Evolutionary conservation across 2,797 vertebrate species (phyloP), one percentile per base, ranked within the genome.

Genomic region (Cryptoblepharus egeriae): DNA sequence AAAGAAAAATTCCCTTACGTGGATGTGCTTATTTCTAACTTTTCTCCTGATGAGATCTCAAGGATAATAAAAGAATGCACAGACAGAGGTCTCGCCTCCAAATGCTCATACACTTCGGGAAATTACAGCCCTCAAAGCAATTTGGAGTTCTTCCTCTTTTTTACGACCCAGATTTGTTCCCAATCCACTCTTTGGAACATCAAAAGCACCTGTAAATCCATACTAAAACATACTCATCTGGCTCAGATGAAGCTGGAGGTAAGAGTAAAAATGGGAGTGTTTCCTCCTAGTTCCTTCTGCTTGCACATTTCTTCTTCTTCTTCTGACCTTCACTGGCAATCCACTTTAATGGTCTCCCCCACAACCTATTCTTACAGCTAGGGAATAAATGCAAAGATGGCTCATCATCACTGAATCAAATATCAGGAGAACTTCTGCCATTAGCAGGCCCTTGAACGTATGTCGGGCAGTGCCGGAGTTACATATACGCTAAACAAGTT

Each of bases 211-310:
- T 49, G 24, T 85, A 92, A 86, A 35, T 88, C 37, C 26, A 37
- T 80, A 64, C 77, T 88, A 22, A 83, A 89, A 81, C 89, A 89
- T 79, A 82, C 35, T 4, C 85, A 86, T 79, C 88, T 61, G 83
- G 24, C 32, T 64, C 64, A 79, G 68, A n/a, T n/a, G n/a, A 3
- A 32, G 81, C 3, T 1, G 81, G 18, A 87, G 5, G 26, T 58
- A 86, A 77, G n/a, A 15, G 22, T 0, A 0, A 39, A 85, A 76
- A 81, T 30, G 0, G n/a, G n/a, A n/a, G 13, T 58, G 22, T 0
- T 35, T 69, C 77, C 68, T 77, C 30, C 70, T 4, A 20, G 55
- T 74, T 82, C 5, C 58, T 32, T n/a, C n/a, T 7, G 3, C 42
- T 77, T 37, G n/a, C 15, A 22, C 32, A 26, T 18, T 35, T 63